phyloP scores from a whole-genome alignment of 2,797 vertebrate species.

The Varecia variegata region DNA sequence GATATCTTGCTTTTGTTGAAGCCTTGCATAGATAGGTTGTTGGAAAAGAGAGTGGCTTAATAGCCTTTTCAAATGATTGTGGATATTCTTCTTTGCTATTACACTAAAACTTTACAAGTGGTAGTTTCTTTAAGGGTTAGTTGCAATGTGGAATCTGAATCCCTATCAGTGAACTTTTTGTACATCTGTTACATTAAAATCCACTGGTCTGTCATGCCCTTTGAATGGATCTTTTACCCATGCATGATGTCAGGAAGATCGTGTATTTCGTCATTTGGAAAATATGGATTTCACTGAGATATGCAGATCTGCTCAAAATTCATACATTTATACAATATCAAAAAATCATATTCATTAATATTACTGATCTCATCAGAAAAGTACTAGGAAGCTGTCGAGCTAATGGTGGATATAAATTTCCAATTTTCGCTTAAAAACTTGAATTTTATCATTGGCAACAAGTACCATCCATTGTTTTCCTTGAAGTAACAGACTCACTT shows the following conservation, averaged over 20 bases:
- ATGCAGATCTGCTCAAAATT: background rate
- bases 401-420: background rate
- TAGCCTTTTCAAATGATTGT: background rate
- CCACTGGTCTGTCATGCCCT: background rate
- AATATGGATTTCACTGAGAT: background rate
- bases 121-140: background rate
- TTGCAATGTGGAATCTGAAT: background rate
- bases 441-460: background rate
- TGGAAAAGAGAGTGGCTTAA: background rate
- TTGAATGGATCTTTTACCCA: background rate
- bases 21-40: background rate
- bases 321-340: background rate
- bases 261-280: background rate
- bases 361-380: background rate
- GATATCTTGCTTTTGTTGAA: background rate
- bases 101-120: background rate
- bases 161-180: background rate
- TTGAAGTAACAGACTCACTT: background rate
- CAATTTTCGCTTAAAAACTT: constrained; percentile 31
- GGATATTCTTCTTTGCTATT: background rate
- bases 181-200: background rate
- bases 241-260: background rate
- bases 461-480: background rate
- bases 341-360: background rate
- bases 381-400: background rate